Base-by-base conservation (phyloP, 2,888 invertebrate genomes). In the Meta bourneti region DNA sequence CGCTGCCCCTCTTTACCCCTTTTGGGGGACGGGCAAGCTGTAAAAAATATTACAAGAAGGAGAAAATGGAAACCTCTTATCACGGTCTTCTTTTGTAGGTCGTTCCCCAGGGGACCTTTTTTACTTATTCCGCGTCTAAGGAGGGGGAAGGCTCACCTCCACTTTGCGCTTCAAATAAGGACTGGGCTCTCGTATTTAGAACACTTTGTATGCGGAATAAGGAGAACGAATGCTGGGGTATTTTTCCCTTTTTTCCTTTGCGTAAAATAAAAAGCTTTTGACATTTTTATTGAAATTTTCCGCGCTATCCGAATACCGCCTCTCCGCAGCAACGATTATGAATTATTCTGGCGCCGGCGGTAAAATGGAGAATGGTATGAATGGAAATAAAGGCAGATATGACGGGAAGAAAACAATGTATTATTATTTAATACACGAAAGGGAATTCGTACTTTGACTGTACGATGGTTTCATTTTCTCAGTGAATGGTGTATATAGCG, bases 221-320 rank as follows among this genome's bases (percentile, higher is more conserved):
- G 52, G 20, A 54, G 13, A 34, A 34, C 52, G 13, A 13, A 7
- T 16, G 13, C 34, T 34, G 16, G n/a, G 20, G 11, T 16, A 51
- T 52, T 72, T 78, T 78, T 19, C 7, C 0, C 8, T 61, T 16
- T 11, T 9, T 85, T 85, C 83, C 11, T 61, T 34, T n/a, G 74
- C 34, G 75, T 70, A 78, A 48, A 69, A 69, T 77, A 51, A 77
- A 61, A 77, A 61, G 77, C 75, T 61, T 84, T 84, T 77, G 85
- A 77, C 81, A 19, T 85, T 85, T 85, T 85, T 85, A 85, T 77
- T 85, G 77, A 78, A 77, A 85, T 85, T 77, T 74, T 11, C 74
- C 19, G 20, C 74, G 13, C 6, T 6, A 19, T 1, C 74, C 77
- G 48, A 13, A 49, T 52, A 34, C 61, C 6, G 34, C 19, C 13